These are phyloP conservation scores for Phthorimaea operculella DNA, from an alignment of 1,140 invertebrate species.

Conservation along the genomic window DNA sequence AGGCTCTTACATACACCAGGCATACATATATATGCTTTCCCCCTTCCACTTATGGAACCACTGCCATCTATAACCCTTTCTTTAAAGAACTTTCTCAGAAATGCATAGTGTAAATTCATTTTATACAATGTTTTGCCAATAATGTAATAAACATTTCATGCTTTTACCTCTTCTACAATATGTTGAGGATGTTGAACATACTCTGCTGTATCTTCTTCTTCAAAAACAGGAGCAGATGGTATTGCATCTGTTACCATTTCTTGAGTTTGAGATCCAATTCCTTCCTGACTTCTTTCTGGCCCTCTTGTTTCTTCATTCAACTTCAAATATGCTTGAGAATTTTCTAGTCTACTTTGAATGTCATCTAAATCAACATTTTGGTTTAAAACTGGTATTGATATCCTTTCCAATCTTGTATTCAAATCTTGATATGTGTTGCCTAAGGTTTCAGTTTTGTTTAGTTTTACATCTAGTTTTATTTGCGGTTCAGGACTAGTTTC, in stretches of 20 bases:
- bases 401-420: neutral
- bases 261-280: neutral
- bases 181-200: constrained; percentile 9
- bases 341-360: constrained; percentile 8
- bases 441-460: neutral
- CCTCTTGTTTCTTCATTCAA: neutral
- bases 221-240: constrained; percentile 48
- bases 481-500: neutral
- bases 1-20: too few species aligned
- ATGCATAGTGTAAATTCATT: neutral
- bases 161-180: constrained; percentile 7
- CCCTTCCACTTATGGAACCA: too few species aligned
- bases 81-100: too few species aligned
- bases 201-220: constrained; percentile 19
- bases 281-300: too few species aligned
- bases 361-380: neutral
- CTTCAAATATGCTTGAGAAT: neutral
- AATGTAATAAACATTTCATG: too few species aligned
- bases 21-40: too few species aligned
- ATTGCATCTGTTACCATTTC: constrained; percentile 12
- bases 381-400: neutral
- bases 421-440: neutral
- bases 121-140: neutral
- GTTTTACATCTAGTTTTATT: neutral
- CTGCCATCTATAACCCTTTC: too few species aligned